Conservation (phyloP, 2,797 vertebrate genomes). For the Pipistrellus kuhlii region DNA sequence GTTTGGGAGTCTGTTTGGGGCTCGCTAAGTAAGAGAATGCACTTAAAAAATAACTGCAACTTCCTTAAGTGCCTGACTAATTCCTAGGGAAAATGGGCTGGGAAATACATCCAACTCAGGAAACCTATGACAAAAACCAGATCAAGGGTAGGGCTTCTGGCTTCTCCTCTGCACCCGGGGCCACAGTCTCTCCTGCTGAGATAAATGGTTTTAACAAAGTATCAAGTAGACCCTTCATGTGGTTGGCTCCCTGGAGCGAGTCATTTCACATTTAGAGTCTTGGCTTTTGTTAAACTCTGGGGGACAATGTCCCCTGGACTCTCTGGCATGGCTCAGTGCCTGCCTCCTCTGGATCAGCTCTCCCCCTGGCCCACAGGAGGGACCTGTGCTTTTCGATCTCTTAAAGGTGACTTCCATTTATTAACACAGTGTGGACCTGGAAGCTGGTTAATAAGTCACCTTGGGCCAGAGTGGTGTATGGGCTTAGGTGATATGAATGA, state of each 20-base stretch:
- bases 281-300: not conserved
- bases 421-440: not conserved
- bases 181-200: slow-evolving; percentile 19
- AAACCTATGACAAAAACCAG: not conserved
- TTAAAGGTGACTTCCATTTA: not conserved
- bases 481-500: not conserved
- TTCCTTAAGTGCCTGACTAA: not conserved
- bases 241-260: not conserved
- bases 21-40: not conserved
- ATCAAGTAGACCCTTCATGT: not conserved
- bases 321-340: not conserved
- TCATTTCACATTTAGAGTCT: not conserved
- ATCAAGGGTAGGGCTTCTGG: not conserved
- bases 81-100: not conserved
- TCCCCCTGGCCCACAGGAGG: not conserved
- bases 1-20: not conserved
- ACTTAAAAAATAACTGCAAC: not conserved
- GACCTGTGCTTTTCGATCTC: not conserved
- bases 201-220: slow-evolving; percentile 17
- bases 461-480: not conserved
- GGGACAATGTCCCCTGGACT: not conserved
- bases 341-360: not conserved
- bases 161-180: not conserved
- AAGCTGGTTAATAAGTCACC: not conserved
- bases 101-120: not conserved